Base-by-base conservation (phyloP, 2,888 invertebrate genomes). In the Meiosimyza platycephala region DNA sequence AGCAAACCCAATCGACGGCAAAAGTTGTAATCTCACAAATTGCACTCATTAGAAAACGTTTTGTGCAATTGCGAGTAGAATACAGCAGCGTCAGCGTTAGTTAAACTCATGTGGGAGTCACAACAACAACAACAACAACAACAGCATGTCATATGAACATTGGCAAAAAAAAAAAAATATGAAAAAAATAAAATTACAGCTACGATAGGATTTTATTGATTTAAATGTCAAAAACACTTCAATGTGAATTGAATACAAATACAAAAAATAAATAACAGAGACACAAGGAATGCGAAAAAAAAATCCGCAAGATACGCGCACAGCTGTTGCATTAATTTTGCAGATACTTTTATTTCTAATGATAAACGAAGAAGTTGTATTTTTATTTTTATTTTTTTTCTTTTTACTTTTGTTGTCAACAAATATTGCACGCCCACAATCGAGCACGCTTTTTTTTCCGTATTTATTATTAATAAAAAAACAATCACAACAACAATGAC, bases 11-110 rank as follows among this genome's bases (percentile, higher is more conserved):
- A 40, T 40, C 9, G 40, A 40, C 9, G 40, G 9, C 40, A 40
- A 40, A 40, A 9, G 15, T 50, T 68, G 59, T 57, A 68, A 68
- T 68, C 67, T 40, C 68, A 50, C 48, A 57, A 68, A 68, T 70
- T 70, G 70, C 51, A 52, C 70, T 70, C 63, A 70, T 70, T 70
- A 70, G 13, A 70, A 64, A 63, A 13, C 70, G 63, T 22, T 63
- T 63, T 62, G 51, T 40, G 40, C 40, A 40, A 40, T 40, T 40
- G 40, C 40, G 40, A 9, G 40, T 28, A 28, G 28, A 28, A 28
- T 4, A 2, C 40, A 40, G 40, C 40, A 40, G 40, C 9, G 4
- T 9, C 9, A 40, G 40, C 9, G 40, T 40, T 9, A 40, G 40
- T 6, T 40, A 40, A 40, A 9, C 9, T 9, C 40, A 40, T 40